Base-by-base conservation (phyloP, 2,113 vertebrate genomes). In the Megaceryle torquata region DNA sequence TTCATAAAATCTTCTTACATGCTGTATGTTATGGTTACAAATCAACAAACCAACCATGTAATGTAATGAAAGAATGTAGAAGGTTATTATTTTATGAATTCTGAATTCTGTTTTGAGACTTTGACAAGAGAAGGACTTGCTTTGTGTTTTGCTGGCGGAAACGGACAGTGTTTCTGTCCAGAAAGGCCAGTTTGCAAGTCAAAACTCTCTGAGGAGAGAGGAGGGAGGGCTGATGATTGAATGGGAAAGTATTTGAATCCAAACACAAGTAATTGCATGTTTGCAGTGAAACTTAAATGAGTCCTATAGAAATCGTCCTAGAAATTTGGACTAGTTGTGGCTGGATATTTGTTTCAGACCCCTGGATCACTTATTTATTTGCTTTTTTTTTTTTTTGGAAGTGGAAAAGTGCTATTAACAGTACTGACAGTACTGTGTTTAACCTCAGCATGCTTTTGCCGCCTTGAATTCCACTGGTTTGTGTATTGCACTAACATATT, bases 1-100 rank as follows among this genome's bases (percentile, higher is more conserved):
- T 61, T 89, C 6, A 8, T 60, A 17, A 57, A 44, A 11, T 61
- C 14, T 43, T 50, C 15, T 3, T 59, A 7, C 25, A 19, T 33
- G 5, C 11, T 12, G 3, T 37, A 11, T 67, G 25, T 56, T 43
- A 14, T 5, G 11, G 15, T 79, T 67, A 48, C 8, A 41, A 1
- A 15, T 37, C 5, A 54, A 14, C 5, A 3, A 63, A 63, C 5
- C n/a, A 68, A 63, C 5, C 31, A 1, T 14, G 24, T 44, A 41
- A 50, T 0, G 3, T 50, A 44, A 50, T 0, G 3, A 9, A n/a
- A 50, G 9, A 35, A 4, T 6, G 9, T 37, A 43, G 15, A 56
- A 68, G 12, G 13, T 39, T 80, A 37, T 83, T 1, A 8, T 67
- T 75, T 57, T 59, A 35, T 29, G 4, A 64, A n/a, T 80, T 63